Base-by-base conservation (phyloP, 2,888 invertebrate species). In the Xanthorhoe designata region DNA sequence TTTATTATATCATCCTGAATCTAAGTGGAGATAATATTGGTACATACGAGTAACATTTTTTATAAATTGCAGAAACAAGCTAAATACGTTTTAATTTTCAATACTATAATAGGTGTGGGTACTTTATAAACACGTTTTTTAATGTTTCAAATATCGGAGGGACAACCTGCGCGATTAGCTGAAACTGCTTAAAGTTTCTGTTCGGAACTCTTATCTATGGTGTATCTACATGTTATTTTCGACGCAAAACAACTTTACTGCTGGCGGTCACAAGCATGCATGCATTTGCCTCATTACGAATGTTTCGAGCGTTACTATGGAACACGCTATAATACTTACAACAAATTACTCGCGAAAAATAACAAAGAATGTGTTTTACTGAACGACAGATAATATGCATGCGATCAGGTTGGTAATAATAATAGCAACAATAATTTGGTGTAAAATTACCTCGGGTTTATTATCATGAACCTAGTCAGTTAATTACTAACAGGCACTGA, bases 291-390 rank as follows among this genome's bases (percentile, higher is more conserved):
- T 66, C 59, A 68, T 77, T 75, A 73, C 67, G 60, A 72, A 74
- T 67, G 70, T 78, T 75, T 68, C 70, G 70, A 71, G 72, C 72
- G 77, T 79, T 75, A 74, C 74, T 69, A 66, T 66, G 68, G 66
- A 73, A 71, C 81, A 81, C 77, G 80, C 80, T 73, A 81, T 74
- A 65, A 62, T 49, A 62, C 29, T 61, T 61, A 66, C 58, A 66
- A 74, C 76, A 78, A 76, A 80, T 78, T 78, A 75, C 71, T 70
- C 66, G 64, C 54, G 50, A 70, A 72, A 76, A 73, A 75, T 18
- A 75, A 78, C 71, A 74, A 69, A 61, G 47, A 35, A 52, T 29
- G n/a, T n/a, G 24, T 62, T 66, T 63, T 18, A 55, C 50, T 62
- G 32, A 17, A 42, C 47, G 53, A 61, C 53, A 61, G 45, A 49